Percentiles rank a stretch among this genome's conserved stretches.
Evolutionary conservation across 1,140 invertebrate genomes (phyloP).

Genomic region (Halyomorpha halys): DNA sequence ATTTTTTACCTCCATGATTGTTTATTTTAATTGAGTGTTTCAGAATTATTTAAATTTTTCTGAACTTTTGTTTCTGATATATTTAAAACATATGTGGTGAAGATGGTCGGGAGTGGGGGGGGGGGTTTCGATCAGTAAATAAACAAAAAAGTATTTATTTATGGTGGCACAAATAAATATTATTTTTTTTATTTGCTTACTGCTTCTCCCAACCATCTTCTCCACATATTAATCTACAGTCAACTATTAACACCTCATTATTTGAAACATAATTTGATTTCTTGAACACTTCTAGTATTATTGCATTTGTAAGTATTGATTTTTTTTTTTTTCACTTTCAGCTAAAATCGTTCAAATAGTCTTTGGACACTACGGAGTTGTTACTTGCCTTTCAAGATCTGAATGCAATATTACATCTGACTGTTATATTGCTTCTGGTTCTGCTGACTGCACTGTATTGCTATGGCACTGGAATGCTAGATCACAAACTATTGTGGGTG

Average conservation of each 20-base stretch:
- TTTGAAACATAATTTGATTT: no score
- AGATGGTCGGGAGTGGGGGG: no score
- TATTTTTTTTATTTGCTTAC: no score
- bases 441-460: slow-evolving; percentile 93
- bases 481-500: slow-evolving; percentile 91
- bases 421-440: slow-evolving; percentile 96
- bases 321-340: slow-evolving; percentile 37
- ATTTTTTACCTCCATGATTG: neutral
- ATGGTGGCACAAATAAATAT: no score
- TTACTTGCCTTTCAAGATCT: slow-evolving; percentile 90
- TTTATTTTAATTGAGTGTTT: neutral
- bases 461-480: slow-evolving; percentile 98
- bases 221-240: no score
- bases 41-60: neutral
- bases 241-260: no score
- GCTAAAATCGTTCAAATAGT: slow-evolving; percentile 97
- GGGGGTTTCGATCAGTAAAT: no score
- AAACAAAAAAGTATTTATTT: no score
- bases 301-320: no score
- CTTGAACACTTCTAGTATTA: no score
- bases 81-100: no score
- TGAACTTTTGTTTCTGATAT: neutral
- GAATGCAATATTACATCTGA: slow-evolving; percentile 98
- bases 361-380: slow-evolving; percentile 97
- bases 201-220: no score